Evolutionary conservation across 2,113 vertebrate genomes (phyloP), one percentile per base, ranked within the genome.

Genomic region (Rhynchopsitta pachyrhyncha): DNA sequence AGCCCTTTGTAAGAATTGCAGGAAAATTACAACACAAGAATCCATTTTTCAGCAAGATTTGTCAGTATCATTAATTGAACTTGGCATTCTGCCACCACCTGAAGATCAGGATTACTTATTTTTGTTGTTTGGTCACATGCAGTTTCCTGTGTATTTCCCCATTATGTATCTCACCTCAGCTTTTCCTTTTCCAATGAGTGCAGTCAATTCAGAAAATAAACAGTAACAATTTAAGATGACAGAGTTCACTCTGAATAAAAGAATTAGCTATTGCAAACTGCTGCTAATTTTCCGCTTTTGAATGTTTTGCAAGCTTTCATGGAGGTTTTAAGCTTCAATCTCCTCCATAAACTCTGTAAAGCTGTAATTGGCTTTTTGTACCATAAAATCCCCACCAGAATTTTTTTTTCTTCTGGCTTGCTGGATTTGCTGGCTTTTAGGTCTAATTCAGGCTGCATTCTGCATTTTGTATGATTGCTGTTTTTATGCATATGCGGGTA

Each of bases 311-410:
- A 41, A 88, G 88, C 59, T 91, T 96, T 79, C 62, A 79, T 41
- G 41, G 24, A 93, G n/a, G 67, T 24, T 89, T 87, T 77, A 90
- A 46, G 22, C 69, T 25, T 68, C 79, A 87, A 86, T 77, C 92
- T 96, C 57, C 39, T 60, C 84, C 67, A 39, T 62, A 92, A 96
- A 78, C 75, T 93, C 23, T 33, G 67, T 90, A 85, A 95, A 86
- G 75, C 78, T 85, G 80, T 93, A 83, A 96, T 60, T 97, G 69
- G 62, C 28, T 88, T 95, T 96, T 89, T 83, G 35, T 39, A 92
- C 66, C 17, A 39, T 76, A 76, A 91, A 97, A 95, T 86, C 76
- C 46, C 35, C 49, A 81, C 25, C n/a, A 57, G n/a, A 33, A 28
- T 37, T 80, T 87, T 88, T 55, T 49, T 31, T 69, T 37, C 60